Base-by-base conservation (phyloP, 2,888 invertebrate genomes). In the Hemaris fuciformis region DNA sequence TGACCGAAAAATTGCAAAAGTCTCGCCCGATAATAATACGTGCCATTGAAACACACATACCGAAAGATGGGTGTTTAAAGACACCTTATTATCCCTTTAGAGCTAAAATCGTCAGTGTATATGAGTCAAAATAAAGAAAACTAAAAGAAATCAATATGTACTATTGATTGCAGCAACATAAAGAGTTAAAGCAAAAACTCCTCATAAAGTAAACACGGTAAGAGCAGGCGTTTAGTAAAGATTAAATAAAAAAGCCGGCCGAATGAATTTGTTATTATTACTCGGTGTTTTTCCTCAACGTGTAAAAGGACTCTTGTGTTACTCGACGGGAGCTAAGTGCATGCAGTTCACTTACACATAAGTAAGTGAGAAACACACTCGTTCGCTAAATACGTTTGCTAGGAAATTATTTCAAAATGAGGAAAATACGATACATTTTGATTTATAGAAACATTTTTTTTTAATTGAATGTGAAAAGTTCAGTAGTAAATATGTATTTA, bases 271-370 rank as follows among this genome's bases (percentile, higher is more conserved):
- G n/a, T 25, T 48, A 15, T 48, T 53, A 43, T 56, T 23, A 42
- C 31, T 8, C 42, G 8, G 20, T 42, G 18, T 31, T 43, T 53
- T 48, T 53, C 27, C 53, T 31, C 53, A 4, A 15, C 42, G 57
- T 64, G 62, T 66, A 69, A 68, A 67, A 69, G 68, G 66, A 65
- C 53, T 71, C 64, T 62, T 69, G 64, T 73, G 70, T 74, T 59
- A 60, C 75, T 62, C 75, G 46, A 63, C 73, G 67, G 75, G 79
- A 65, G 72, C 63, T 73, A 68, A 79, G 74, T 74, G 71, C 71
- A 67, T 68, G 67, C 70, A 70, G 67, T 71, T 70, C 66, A 64
- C 62, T 23, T 63, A 63, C 42, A 62, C 60, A 62, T 61, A 62
- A 66, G 64, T 65, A 57, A 45, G 20, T 31, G 42, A 42, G 23